These are phyloP conservation scores for Grammomys surdaster DNA, from an alignment of 2,113 vertebrate species.

Conservation along the genomic window DNA sequence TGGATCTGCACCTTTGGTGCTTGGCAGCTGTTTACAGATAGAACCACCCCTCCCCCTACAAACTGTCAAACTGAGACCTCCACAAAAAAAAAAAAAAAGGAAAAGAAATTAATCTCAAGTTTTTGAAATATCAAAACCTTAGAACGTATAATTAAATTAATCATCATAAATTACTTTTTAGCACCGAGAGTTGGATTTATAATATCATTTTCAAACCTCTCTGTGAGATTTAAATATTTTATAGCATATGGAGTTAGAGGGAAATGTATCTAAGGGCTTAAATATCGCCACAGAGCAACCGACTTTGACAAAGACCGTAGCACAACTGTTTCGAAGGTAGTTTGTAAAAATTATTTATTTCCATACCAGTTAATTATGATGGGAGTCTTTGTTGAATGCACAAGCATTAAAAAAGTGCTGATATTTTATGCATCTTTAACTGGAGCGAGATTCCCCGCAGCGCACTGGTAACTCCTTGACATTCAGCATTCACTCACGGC, in stretches of 20 bases:
- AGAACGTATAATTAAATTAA: slow-evolving; percentile 88
- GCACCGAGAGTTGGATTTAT: slow-evolving; percentile 88
- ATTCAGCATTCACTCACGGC: slow-evolving; percentile 94
- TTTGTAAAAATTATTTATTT: slow-evolving; percentile 95
- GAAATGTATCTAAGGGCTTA: slow-evolving; percentile 88
- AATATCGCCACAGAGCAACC: slow-evolving; percentile 87
- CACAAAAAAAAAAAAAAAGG: not conserved
- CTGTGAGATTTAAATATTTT: slow-evolving; percentile 91
- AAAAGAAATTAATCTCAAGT: slow-evolving; percentile 71
- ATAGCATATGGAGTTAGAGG: slow-evolving; percentile 87
- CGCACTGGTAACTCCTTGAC: slow-evolving; percentile 93
- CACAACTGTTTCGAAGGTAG: slow-evolving; percentile 92
- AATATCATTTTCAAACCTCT: slow-evolving; percentile 89
- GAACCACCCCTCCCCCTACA: slow-evolving; percentile 39
- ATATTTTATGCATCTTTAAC: slow-evolving; percentile 95
- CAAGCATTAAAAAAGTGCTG: slow-evolving; percentile 93
- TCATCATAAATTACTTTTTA: slow-evolving; percentile 89
- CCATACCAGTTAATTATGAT: slow-evolving; percentile 94
- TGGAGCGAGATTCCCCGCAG: slow-evolving; percentile 92
- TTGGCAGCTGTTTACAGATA: slow-evolving; percentile 65
- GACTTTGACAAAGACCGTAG: slow-evolving; percentile 90
- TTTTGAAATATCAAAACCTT: slow-evolving; percentile 84
- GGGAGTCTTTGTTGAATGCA: slow-evolving; percentile 94
- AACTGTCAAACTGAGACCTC: slow-evolving; percentile 66
- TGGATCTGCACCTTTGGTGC: rapidly evolving